phyloP scores from a whole-genome alignment of 2,797 vertebrate species.

The Helicolenus hilgendorfi region DNA sequence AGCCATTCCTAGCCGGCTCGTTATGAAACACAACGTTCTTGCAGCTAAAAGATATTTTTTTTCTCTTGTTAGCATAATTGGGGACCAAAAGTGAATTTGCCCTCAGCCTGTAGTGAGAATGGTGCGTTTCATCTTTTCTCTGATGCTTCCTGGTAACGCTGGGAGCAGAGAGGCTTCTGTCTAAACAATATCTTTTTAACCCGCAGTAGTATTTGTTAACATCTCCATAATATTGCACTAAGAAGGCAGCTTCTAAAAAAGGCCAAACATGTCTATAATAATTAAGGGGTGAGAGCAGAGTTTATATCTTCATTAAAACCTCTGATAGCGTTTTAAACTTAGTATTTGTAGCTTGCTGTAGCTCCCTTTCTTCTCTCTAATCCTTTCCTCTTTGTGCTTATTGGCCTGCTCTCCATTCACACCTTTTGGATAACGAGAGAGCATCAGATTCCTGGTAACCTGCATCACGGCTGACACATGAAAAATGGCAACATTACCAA shows the following conservation, averaged over 20 bases:
- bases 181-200: conserved; percentile 78
- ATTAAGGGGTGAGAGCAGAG: conserved; percentile 75
- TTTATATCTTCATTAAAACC: conserved; percentile 83
- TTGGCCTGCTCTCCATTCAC: conserved; percentile 86
- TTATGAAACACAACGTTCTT: conserved; percentile 79
- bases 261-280: conserved; percentile 83
- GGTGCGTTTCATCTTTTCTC: conserved; percentile 82
- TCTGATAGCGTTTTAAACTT: conserved; percentile 37
- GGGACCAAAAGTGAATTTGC: conserved; percentile 85
- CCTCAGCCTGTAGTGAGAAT: conserved; percentile 77
- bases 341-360: conserved; percentile 48
- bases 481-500: conserved; percentile 98
- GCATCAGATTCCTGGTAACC: conserved; percentile 91
- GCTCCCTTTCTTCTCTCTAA: conserved; percentile 17
- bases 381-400: conserved; percentile 52
- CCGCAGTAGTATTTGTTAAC: conserved; percentile 81
- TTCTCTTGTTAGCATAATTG: conserved; percentile 89
- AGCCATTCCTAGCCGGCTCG: conserved; percentile 67
- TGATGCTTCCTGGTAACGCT: conserved; percentile 78
- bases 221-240: conserved; percentile 83
- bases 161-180: conserved; percentile 72
- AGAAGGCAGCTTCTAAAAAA: conserved; percentile 76
- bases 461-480: conserved; percentile 96
- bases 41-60: conserved; percentile 75
- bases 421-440: conserved; percentile 89